Evolutionary conservation across 2,888 invertebrate species (phyloP).

Genomic region (Drosophila parthenogenetica): DNA sequence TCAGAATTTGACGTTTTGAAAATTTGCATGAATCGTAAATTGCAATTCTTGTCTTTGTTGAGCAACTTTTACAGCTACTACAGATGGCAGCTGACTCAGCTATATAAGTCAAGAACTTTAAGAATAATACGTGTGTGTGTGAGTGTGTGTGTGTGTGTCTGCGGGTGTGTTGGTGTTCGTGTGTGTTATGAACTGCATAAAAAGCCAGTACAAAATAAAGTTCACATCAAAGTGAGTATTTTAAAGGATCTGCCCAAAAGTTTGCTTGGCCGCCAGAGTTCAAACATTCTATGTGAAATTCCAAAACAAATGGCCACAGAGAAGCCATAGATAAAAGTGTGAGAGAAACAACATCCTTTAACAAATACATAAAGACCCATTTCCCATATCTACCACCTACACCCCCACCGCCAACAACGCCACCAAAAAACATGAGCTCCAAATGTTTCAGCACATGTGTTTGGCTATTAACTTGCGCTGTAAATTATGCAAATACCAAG

Average conservation of each 20-base stretch:
- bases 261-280: constrained; percentile 39
- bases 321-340: constrained; percentile 5
- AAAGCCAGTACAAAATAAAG: constrained; percentile 18
- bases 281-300: constrained; percentile 39
- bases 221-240: constrained; percentile 10
- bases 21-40: constrained; percentile 17
- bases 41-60: constrained; percentile 11
- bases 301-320: constrained; percentile 12
- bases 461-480: constrained; percentile 68
- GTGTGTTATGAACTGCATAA: constrained; percentile 4
- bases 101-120: not conserved
- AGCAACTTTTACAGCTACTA: constrained; percentile 9
- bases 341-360: constrained; percentile 6
- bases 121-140: too few relatives aligned
- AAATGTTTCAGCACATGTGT: constrained; percentile 64
- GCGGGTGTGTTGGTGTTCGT: too few relatives aligned
- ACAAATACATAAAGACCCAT: constrained; percentile 6
- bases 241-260: constrained; percentile 16
- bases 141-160: too few relatives aligned
- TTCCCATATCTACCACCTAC: too few relatives aligned
- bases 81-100: constrained; percentile 15
- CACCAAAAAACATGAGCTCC: constrained; percentile 2
- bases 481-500: constrained; percentile 72
- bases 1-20: not conserved
- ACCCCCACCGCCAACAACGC: too few relatives aligned